Base-by-base conservation (phyloP, 2,888 invertebrate species). In the Cacoxenus indagator region DNA sequence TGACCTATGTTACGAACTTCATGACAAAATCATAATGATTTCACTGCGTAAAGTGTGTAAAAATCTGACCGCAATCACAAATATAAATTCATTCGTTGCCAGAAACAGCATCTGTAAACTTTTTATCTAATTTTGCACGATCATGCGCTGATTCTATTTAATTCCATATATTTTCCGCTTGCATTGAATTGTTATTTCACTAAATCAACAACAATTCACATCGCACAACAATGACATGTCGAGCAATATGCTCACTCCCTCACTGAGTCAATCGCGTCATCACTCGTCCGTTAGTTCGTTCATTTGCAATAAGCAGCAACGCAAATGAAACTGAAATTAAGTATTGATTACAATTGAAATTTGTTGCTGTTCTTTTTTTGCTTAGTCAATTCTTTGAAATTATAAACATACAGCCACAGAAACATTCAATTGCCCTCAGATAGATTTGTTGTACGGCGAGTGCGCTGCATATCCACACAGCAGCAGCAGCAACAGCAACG, bases 311-410 rank as follows among this genome's bases (percentile, higher is more conserved):
- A 45, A 19, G 46, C 24, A 68, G 5, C 37, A 37, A 37, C 37
- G 22, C 70, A 76, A 76, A 76, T 74, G 73, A 78, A 78, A 78
- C 73, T 76, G 82, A 78, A 78, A 78, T 76, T 72, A 77, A 71
- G 73, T 76, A 81, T 78, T 70, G 77, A 79, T 78, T 76, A 78
- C 73, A 74, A 78, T 75, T 78, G 73, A 64, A 78, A 73, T 67
- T 70, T 26, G 64, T 37, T 65, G 71, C 62, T 61, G 9, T 57
- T 57, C 29, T 57, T 27, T 9, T n/a, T 48, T 14, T 48, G 2
- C 5, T 27, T 55, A 4, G n/a, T n/a, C n/a, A n/a, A n/a, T n/a
- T 55, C n/a, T 14, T 29, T 6, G 29, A 54, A 54, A 54, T 54
- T 54, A n/a, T n/a, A n/a, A n/a, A n/a, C n/a, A n/a, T n/a, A n/a